phyloP scores from a whole-genome alignment of 1,140 invertebrate genomes.

The Drosophila seguyi region DNA sequence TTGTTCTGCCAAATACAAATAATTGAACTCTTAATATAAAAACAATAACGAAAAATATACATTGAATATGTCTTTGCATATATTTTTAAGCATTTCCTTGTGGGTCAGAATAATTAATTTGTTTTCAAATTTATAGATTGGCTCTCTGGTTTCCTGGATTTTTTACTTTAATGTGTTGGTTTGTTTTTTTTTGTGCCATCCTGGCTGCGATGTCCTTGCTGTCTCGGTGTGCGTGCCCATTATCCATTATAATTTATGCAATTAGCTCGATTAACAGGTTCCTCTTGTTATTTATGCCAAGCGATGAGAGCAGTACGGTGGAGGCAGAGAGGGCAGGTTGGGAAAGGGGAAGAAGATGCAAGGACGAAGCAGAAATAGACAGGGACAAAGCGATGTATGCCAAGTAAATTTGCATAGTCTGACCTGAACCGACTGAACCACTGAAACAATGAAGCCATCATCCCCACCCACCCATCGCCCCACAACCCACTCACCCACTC shows the following conservation, averaged over 20 bases:
- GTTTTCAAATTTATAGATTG: not conserved
- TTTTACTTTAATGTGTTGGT: not conserved
- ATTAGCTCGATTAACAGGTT: constrained; percentile 80
- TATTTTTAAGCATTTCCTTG: not conserved
- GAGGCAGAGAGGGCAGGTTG: not conserved
- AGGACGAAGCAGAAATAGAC: constrained; percentile 11
- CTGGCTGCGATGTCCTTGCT: constrained; percentile 34
- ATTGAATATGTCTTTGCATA: not conserved
- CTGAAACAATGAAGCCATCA: constrained; percentile 42
- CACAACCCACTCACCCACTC: constrained; percentile 10
- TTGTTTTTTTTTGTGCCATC: constrained; percentile 11
- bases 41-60: not conserved
- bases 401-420: constrained; percentile 62
- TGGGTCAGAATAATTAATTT: not conserved
- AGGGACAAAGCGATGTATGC: constrained; percentile 47
- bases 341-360: not conserved
- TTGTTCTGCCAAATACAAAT: not conserved
- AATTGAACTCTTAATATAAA: not conserved
- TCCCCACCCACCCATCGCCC: constrained; percentile 14
- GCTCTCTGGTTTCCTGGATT: not conserved
- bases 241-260: constrained; percentile 79
- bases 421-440: constrained; percentile 41
- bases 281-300: constrained; percentile 57
- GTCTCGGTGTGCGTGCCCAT: constrained; percentile 39
- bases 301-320: constrained; percentile 3